A percentile compares a stretch with the other conserved stretches of the same genome.
Evolutionary conservation across 2,113 vertebrate genomes (phyloP).

Genomic region (Anthoscopus minutus): DNA sequence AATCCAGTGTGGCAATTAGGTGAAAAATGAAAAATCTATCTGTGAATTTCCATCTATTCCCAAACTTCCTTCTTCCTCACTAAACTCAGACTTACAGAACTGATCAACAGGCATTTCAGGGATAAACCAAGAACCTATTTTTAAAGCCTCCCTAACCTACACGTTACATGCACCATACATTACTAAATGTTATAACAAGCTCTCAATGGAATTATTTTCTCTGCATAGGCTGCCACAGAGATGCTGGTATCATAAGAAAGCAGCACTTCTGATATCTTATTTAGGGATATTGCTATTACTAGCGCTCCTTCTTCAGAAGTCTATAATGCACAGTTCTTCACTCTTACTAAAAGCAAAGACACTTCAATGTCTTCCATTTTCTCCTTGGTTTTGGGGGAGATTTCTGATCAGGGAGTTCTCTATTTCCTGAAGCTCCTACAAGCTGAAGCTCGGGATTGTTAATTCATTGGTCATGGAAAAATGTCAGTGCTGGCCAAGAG

Average conservation of each 20-base stretch:
- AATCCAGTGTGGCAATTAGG: rapidly evolving
- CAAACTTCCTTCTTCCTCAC: background rate
- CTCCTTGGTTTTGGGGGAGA: background rate
- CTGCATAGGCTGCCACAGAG: background rate
- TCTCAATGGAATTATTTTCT: background rate
- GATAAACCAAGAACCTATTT: background rate
- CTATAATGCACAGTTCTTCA: background rate
- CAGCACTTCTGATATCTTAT: background rate
- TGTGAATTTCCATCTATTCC: background rate
- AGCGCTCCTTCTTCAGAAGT: background rate
- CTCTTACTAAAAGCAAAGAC: background rate
- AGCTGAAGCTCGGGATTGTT: background rate
- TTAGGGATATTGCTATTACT: background rate
- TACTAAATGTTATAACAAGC: background rate
- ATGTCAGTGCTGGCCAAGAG: background rate
- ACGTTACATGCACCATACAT: rapidly evolving
- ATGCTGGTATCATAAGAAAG: background rate
- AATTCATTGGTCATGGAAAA: conserved; percentile 6
- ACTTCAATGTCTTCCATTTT: background rate
- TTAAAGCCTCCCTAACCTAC: background rate
- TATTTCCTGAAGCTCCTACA: background rate
- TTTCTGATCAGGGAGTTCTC: background rate
- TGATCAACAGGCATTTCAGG: background rate
- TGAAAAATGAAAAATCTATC: background rate
- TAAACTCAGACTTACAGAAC: background rate